phyloP scores from a whole-genome alignment of 2,113 vertebrate species.

The Campylorhamphus procurvoides region DNA sequence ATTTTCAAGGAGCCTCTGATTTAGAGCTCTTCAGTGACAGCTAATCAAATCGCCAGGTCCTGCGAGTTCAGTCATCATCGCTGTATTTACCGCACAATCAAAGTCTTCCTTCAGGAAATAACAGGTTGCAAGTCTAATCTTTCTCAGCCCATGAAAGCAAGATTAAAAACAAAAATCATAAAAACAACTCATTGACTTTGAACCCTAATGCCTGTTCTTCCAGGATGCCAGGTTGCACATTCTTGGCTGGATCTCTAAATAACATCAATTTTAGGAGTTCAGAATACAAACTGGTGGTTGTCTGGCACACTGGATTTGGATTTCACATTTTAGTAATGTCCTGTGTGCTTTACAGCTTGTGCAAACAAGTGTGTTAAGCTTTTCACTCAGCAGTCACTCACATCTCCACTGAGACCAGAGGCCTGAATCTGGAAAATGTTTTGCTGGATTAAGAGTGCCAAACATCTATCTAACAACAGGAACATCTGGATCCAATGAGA shows the following conservation, averaged over 20 bases:
- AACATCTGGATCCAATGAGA: slow-evolving; percentile 65
- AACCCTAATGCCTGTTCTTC: background rate
- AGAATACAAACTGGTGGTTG: background rate
- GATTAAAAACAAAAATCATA: background rate
- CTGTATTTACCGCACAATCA: background rate
- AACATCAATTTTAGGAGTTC: background rate
- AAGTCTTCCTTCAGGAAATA: background rate
- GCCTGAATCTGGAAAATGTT: background rate
- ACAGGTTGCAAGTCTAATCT: background rate
- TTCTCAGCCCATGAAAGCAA: background rate
- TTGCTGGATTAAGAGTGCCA: background rate
- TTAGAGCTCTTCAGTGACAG: background rate
- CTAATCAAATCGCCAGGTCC: background rate
- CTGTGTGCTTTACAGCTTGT: background rate
- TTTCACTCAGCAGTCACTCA: background rate
- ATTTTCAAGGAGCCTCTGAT: background rate
- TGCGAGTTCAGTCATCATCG: background rate
- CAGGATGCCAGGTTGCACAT: background rate
- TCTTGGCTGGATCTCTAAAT: background rate
- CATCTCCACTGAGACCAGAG: background rate
- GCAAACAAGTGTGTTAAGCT: background rate
- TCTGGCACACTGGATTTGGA: background rate
- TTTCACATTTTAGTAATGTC: background rate
- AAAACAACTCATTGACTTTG: background rate
- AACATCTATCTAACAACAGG: slow-evolving; percentile 12